Conservation (phyloP, 1,140 invertebrate species). For the Mya arenaria region DNA sequence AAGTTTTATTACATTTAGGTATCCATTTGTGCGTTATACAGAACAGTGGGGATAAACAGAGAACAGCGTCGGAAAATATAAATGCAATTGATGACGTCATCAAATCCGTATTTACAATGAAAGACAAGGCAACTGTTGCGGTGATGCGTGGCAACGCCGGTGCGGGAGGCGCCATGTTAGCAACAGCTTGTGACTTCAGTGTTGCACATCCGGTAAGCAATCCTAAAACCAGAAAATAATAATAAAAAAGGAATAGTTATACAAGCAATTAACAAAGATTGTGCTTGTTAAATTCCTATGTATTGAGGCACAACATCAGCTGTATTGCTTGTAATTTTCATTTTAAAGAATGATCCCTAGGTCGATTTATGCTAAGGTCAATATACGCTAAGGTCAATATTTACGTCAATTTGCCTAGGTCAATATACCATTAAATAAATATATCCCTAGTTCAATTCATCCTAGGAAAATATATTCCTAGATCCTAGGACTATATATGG, state of each 20-base stretch:
- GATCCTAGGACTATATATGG: too few species aligned
- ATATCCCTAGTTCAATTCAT: too few species aligned
- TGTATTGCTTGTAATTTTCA: too few species aligned
- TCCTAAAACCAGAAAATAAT: neutral
- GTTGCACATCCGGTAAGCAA: neutral
- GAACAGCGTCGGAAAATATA: constrained; percentile 28
- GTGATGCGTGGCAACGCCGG: constrained; percentile 27
- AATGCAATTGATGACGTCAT: constrained; percentile 39
- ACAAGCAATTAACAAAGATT: neutral
- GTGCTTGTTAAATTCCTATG: neutral
- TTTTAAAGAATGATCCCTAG: too few species aligned
- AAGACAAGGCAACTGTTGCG: constrained; percentile 12
- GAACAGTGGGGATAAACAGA: neutral
- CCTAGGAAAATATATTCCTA: too few species aligned
- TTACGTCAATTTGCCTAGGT: too few species aligned
- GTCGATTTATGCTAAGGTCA: too few species aligned
- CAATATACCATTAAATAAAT: too few species aligned
- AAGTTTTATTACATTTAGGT: neutral
- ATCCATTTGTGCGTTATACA: constrained; percentile 14
- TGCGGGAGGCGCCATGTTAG: neutral
- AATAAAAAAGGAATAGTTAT: neutral
- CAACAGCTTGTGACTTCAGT: neutral
- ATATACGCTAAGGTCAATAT: too few species aligned
- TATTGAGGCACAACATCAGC: too few species aligned
- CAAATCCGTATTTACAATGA: neutral